Evolutionary conservation across 2,888 invertebrate genomes (phyloP), one percentile per base, ranked within the genome.

Genomic region (Agrenia bidenticulata): DNA sequence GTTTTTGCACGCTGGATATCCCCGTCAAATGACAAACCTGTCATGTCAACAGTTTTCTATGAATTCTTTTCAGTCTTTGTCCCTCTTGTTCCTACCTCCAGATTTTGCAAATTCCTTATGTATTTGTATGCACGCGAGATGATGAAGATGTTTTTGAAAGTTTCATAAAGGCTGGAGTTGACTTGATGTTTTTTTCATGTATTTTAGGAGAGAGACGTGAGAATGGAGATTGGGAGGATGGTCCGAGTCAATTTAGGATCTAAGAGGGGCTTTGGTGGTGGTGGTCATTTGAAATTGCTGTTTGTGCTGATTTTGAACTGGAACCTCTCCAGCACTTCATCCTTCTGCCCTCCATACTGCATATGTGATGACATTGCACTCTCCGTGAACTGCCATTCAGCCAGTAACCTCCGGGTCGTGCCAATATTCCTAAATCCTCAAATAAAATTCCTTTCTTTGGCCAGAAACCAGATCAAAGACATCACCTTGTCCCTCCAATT

Each of bases 371-470:
- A 73, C 64, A 45, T 67, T 37, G 64, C 72, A 45, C 66, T 73
- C 57, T 67, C 68, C 49, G 72, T 72, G 42, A 70, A 70, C 64
- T 73, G 73, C 63, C 70, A 72, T 32, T 72, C 69, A 56, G 67
- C 70, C 49, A 60, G 63, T 32, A 73, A 70, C 63, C 68, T 73
- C 1, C 60, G 62, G 45, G 72, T 73, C 41, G 72, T 73, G 59
- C 73, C 73, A 59, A 73, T 73, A 62, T 73, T 73, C 58, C 67
- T 73, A 27, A 73, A 73, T 58, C 73, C 73, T 11, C 73, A 73
- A 64, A 72, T 72, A 58, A 73, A 70, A 62, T 70, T 65, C 58
- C 63, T 73, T 60, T 69, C 70, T 26, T 56, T 73, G 19, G 66
- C 70, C 21, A 63, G 63, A 23, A 73, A 70, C 56, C 70, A 73